phyloP scores from a whole-genome alignment of 92 coral and sea anemone species.

The Parazoanthus darwini region DNA sequence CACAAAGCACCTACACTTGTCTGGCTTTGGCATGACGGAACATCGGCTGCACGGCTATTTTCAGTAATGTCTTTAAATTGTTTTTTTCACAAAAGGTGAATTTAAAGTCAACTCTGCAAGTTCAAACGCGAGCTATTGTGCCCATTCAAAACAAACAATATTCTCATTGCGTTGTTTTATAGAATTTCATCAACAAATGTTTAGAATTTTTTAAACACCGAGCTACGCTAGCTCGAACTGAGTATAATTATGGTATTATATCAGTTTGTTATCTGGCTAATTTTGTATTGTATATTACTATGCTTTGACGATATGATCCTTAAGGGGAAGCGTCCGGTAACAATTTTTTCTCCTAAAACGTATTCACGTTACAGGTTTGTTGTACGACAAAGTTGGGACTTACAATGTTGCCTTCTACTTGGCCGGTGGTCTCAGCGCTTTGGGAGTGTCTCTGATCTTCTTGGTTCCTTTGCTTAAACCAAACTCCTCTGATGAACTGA shows the following conservation, averaged over 20 bases:
- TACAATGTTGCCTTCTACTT: conserved; percentile 36
- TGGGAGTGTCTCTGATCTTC: conserved; percentile 40
- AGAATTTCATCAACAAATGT: background rate
- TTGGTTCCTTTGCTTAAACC: conserved; percentile 20
- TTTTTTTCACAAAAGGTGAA: too few relatives aligned
- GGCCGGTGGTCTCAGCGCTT: conserved; percentile 21
- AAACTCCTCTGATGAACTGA: background rate
- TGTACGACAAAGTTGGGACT: conserved; percentile 30
- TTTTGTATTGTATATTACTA: background rate
- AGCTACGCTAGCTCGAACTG: too few relatives aligned
- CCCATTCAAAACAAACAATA: background rate
- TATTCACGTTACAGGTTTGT: conserved; percentile 13
- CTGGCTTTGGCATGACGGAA: too few relatives aligned
- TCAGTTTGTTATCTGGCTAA: too few relatives aligned
- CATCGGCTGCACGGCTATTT: too few relatives aligned
- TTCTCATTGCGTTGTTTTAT: background rate
- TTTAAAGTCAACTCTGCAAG: too few relatives aligned
- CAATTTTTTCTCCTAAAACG: background rate
- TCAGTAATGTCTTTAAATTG: too few relatives aligned
- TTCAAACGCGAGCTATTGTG: too few relatives aligned
- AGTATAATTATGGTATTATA: too few relatives aligned
- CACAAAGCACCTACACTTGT: too few relatives aligned
- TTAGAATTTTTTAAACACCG: too few relatives aligned
- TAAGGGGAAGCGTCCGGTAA: background rate
- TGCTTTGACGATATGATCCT: background rate